Base-by-base conservation (phyloP, 2,888 invertebrate species). In the Acronicta aceris region DNA sequence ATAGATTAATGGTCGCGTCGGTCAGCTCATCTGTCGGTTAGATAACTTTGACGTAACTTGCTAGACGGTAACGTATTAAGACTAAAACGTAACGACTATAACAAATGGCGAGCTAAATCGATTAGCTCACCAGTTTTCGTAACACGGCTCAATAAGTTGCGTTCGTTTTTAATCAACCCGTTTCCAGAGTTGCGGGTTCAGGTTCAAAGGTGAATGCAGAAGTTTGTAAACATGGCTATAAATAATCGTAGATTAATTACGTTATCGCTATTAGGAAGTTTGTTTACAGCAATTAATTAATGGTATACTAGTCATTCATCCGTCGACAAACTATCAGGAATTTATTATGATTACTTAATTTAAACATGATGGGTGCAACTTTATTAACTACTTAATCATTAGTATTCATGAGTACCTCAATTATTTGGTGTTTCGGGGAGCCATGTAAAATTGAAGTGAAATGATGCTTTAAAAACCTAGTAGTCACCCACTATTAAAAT, bases 161-260 rank as follows among this genome's bases (percentile, higher is more conserved):
- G 27, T 43, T 65, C 51, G 27, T 48, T 62, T n/a, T 50, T 54
- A 67, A 70, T 70, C 66, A 71, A 53, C 48, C 41, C 38, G 40
- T 16, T 49, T 50, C 30, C n/a, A 43, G 42, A 62, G 46, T 45
- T 62, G 53, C 17, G 25, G 64, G 41, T 60, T 57, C 42, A 38
- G 48, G 74, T 46, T 73, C 53, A 71, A 60, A 71, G 65, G 63
- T 68, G 61, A 71, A 47, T 48, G 49, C 43, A 65, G 48, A 53
- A 57, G 59, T 74, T 70, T 63, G 65, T 66, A 71, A 71, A 74
- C 70, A 76, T 17, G 15, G 15, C 41, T 54, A 57, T 45, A 46
- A 59, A 40, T 59, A 60, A 53, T 70, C 33, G 15, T 46, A 47
- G 52, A 57, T 63, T 46, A 59, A 68, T 59, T 45, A 55, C 16